Evolutionary conservation across 2,888 invertebrate genomes (phyloP).

Genomic region (Lycophotia porphyrea): DNA sequence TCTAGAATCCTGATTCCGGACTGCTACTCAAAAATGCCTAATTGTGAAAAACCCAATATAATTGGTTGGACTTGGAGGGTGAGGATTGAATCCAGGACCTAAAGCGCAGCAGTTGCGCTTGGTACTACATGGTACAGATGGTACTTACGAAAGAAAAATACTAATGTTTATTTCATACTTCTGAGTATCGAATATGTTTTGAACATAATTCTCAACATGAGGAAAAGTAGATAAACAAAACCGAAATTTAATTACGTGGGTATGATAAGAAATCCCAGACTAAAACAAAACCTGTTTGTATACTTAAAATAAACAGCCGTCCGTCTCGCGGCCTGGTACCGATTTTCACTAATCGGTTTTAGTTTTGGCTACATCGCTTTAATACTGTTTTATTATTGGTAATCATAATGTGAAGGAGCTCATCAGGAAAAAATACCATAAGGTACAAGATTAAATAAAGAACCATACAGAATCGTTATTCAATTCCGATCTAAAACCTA

Average conservation of each 20-base stretch:
- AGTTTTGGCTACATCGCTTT: background rate
- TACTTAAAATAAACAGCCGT: constrained; percentile 8
- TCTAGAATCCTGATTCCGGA: background rate
- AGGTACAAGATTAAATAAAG: background rate
- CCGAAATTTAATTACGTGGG: background rate
- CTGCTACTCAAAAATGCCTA: background rate
- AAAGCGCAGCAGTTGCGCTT: background rate
- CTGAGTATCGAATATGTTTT: constrained; percentile 33
- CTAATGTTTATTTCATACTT: constrained; percentile 6
- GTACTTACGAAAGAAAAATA: constrained; percentile 6
- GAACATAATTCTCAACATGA: constrained; percentile 15
- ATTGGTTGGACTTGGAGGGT: background rate
- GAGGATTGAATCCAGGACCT: background rate
- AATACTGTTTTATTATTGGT: background rate
- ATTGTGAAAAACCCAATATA: background rate
- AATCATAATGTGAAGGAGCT: background rate
- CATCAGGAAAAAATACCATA: background rate
- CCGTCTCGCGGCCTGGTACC: background rate
- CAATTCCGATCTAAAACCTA: too few relatives aligned
- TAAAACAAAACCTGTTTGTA: constrained; percentile 43
- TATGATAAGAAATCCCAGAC: constrained; percentile 17
- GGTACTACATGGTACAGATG: background rate
- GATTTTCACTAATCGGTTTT: constrained; percentile 12
- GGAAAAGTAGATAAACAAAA: constrained; percentile 35
- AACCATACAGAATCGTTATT: too few relatives aligned